phyloP scores from a whole-genome alignment of 2,113 vertebrate genomes.

The Leptodactylus fuscus region DNA sequence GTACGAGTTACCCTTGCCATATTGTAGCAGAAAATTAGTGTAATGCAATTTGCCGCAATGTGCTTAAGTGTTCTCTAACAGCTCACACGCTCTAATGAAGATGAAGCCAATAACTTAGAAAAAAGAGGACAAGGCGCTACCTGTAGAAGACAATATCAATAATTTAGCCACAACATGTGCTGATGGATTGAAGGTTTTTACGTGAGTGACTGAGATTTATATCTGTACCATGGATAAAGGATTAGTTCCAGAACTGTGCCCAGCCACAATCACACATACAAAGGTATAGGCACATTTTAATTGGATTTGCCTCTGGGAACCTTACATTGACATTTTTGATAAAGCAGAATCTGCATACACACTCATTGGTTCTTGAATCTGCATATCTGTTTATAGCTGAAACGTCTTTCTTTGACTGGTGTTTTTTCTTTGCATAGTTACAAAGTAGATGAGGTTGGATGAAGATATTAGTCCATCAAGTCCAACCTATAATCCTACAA shows the following conservation, averaged over 20 bases:
- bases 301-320: constrained; percentile 24
- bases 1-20: not conserved
- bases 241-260: constrained; percentile 37
- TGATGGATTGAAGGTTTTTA: not conserved
- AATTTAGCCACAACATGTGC: not conserved
- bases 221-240: constrained; percentile 26
- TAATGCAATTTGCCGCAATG: not conserved
- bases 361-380: too few species aligned
- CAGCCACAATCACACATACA: constrained; percentile 20
- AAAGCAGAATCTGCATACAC: not conserved
- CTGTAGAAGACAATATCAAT: constrained; percentile 7
- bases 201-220: not conserved
- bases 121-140: not conserved
- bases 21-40: too few species aligned
- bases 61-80: not conserved
- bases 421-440: too few species aligned
- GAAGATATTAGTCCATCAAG: too few species aligned
- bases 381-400: not conserved
- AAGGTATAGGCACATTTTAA: constrained; percentile 24
- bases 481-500: too few species aligned
- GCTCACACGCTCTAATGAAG: not conserved
- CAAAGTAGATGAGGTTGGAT: too few species aligned
- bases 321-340: constrained; percentile 37
- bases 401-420: too few species aligned
- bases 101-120: not conserved